Conservation (phyloP, 2,888 invertebrate species). For the Baccha elongata region DNA sequence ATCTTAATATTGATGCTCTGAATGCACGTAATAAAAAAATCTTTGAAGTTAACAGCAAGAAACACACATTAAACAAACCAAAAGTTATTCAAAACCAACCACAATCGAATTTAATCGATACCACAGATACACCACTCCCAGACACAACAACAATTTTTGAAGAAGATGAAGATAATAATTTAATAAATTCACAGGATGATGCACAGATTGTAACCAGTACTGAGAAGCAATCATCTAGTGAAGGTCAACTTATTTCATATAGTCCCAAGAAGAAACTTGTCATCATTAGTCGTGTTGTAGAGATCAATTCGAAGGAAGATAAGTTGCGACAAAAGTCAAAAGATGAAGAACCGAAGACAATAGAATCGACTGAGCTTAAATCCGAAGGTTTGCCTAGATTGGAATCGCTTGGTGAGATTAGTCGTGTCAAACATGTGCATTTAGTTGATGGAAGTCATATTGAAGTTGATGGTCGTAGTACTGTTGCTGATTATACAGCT, state of each 20-base stretch:
- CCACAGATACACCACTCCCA: slow-evolving; percentile 58
- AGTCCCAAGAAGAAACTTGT: slow-evolving; percentile 84
- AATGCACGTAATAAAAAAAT: slow-evolving; percentile 84
- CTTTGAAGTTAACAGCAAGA: slow-evolving; percentile 82
- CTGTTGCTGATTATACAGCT: slow-evolving; percentile 81
- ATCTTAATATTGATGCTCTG: slow-evolving; percentile 83
- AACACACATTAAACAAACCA: slow-evolving; percentile 79
- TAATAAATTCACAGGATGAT: slow-evolving; percentile 70
- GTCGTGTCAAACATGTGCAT: slow-evolving; percentile 87
- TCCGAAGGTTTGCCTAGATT: slow-evolving; percentile 85
- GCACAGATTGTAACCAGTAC: slow-evolving; percentile 71
- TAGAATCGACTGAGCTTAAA: slow-evolving; percentile 83
- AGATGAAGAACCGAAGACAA: slow-evolving; percentile 82
- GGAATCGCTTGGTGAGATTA: slow-evolving; percentile 88
- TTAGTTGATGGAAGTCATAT: slow-evolving; percentile 83
- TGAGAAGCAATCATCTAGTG: slow-evolving; percentile 77
- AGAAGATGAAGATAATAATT: slow-evolving; percentile 74
- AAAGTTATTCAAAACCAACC: slow-evolving; percentile 74
- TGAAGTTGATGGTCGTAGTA: slow-evolving; percentile 81
- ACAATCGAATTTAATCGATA: slow-evolving; percentile 75
- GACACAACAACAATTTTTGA: slow-evolving; percentile 73
- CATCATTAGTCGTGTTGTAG: slow-evolving; percentile 87
- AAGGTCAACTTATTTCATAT: slow-evolving; percentile 73
- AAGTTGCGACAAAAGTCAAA: slow-evolving; percentile 85
- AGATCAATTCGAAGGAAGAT: slow-evolving; percentile 87